These are phyloP conservation scores for Orientallactaga bullata DNA, from an alignment of 2,113 vertebrate species.

Conservation along the genomic window DNA sequence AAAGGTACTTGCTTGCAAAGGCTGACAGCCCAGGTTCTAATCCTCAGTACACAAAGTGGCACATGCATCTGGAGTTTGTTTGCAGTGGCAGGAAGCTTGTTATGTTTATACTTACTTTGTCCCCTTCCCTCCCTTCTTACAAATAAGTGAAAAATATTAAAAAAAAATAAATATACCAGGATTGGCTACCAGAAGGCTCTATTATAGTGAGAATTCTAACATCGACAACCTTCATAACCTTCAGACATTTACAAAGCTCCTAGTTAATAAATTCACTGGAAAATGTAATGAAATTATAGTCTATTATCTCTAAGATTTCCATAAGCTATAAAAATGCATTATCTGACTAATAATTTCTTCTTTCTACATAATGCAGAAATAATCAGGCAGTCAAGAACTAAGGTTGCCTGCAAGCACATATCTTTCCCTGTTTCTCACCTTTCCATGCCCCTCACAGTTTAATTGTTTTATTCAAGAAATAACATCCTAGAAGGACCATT, in stretches of 20 bases:
- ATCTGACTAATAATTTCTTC: conserved; percentile 2
- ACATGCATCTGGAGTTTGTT: too few species aligned
- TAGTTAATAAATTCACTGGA: conserved; percentile 4
- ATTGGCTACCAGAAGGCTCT: background rate
- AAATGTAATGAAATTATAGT: conserved; percentile 47
- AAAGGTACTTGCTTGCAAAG: too few species aligned
- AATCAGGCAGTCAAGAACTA: conserved; percentile 14
- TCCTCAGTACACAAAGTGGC: too few species aligned
- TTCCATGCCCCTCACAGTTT: background rate
- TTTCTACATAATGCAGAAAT: conserved; percentile 41
- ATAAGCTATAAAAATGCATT: conserved; percentile 32
- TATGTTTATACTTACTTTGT: too few species aligned
- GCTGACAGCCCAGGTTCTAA: too few species aligned
- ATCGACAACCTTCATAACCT: background rate
- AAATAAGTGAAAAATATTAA: too few species aligned
- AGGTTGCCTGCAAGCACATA: background rate
- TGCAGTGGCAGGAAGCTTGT: too few species aligned
- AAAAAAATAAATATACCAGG: background rate
- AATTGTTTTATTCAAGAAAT: conserved; percentile 31
- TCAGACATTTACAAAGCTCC: conserved; percentile 17
- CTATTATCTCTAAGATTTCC: conserved; percentile 12
- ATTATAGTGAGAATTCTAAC: background rate
- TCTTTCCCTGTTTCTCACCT: background rate
- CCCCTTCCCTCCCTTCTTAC: too few species aligned
- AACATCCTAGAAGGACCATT: background rate